phyloP scores from a whole-genome alignment of 2,888 invertebrate species.

The Acleris holmiana region DNA sequence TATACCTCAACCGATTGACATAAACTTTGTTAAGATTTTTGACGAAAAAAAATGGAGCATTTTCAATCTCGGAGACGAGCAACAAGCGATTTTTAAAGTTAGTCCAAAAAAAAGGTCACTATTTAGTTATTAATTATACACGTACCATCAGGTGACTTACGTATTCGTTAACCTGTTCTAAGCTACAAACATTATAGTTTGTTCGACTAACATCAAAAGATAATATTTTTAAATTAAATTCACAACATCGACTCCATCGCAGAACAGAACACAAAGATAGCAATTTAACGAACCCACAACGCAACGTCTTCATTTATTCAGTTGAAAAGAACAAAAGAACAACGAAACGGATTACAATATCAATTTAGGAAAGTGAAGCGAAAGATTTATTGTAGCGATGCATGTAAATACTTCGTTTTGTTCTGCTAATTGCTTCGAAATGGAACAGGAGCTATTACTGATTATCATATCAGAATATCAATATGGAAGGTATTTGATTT shows the following conservation, averaged over 20 bases:
- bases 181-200: too few relatives aligned
- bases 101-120: too few relatives aligned
- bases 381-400: constrained; percentile 77
- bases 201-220: not conserved
- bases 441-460: constrained; percentile 37
- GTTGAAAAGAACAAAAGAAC: constrained; percentile 70
- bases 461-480: constrained; percentile 24
- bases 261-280: constrained; percentile 62
- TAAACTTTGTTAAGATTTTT: too few relatives aligned
- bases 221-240: too few relatives aligned
- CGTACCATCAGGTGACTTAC: too few relatives aligned
- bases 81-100: too few relatives aligned
- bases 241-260: constrained; percentile 50
- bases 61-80: too few relatives aligned
- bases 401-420: constrained; percentile 70
- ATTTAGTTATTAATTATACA: too few relatives aligned
- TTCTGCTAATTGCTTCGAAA: constrained; percentile 59
- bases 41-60: too few relatives aligned
- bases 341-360: constrained; percentile 78
- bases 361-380: constrained; percentile 83
- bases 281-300: constrained; percentile 83
- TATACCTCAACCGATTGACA: too few relatives aligned
- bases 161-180: too few relatives aligned
- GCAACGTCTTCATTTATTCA: constrained; percentile 82
- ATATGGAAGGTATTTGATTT: too few relatives aligned